A percentile compares a stretch with the other conserved stretches of the same genome.
Evolutionary conservation across 1,140 invertebrate species (phyloP).

Genomic region (Ips nitidus): DNA sequence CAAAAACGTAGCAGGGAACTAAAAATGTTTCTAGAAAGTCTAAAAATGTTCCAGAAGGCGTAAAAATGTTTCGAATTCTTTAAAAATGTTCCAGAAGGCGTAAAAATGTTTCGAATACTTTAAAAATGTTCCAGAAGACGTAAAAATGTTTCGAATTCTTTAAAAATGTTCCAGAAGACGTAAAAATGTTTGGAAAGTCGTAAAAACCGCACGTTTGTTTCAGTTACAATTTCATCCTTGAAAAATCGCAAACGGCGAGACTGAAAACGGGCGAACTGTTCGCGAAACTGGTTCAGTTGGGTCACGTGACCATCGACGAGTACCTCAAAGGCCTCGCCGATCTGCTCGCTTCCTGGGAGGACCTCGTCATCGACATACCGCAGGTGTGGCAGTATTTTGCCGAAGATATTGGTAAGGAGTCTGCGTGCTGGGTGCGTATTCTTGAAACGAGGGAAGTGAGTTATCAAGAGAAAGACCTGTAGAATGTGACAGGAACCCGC

Average conservation of each 20-base stretch:
- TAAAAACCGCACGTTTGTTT: slow-evolving; percentile 14
- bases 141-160: not conserved
- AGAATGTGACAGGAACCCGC: no score
- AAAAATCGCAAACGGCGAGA: slow-evolving; percentile 50
- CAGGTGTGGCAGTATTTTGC: slow-evolving; percentile 70
- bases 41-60: no score
- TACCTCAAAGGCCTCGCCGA: slow-evolving; percentile 56
- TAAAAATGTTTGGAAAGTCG: not conserved
- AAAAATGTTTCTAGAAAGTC: no score
- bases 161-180: no score
- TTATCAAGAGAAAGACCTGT: no score
- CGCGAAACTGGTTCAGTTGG: slow-evolving; percentile 49
- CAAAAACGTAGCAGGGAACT: no score
- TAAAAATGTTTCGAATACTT: no score
- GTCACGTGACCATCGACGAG: slow-evolving; percentile 50
- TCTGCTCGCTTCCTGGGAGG: slow-evolving; percentile 60
- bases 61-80: no score
- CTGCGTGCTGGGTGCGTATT: not conserved
- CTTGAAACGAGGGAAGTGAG: no score
- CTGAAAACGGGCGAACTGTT: slow-evolving; percentile 51
- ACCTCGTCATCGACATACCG: slow-evolving; percentile 76
- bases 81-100: no score
- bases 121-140: no score
- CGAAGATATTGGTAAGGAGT: slow-evolving; percentile 62
- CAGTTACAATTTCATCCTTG: slow-evolving; percentile 46